Evolutionary conservation across 2,113 vertebrate genomes (phyloP).

Genomic region (Nettapus auritus): DNA sequence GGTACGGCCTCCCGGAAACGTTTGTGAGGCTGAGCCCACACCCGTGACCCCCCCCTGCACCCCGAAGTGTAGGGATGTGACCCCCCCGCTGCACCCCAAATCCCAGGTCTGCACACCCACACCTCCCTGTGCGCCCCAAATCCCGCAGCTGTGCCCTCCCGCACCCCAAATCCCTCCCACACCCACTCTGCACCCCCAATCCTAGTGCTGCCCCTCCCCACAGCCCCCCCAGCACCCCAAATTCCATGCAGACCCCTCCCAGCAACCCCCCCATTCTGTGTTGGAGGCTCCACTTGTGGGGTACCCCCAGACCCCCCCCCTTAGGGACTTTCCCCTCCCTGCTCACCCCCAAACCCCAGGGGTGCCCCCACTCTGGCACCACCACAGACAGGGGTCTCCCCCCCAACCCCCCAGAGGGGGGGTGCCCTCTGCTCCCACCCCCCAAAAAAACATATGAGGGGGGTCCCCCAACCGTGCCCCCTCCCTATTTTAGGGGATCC

Average conservation of each 20-base stretch:
- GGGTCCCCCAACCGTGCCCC: background rate
- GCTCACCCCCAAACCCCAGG: background rate
- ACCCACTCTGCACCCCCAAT: background rate
- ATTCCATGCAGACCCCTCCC: background rate
- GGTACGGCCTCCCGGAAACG: rapidly evolving
- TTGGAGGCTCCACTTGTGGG: background rate
- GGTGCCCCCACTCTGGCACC: background rate
- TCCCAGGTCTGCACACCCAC: no score
- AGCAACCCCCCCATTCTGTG: background rate
- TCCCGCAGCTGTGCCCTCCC: background rate
- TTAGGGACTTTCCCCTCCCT: background rate
- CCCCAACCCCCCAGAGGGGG: background rate
- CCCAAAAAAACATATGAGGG: no score
- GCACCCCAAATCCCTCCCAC: no score
- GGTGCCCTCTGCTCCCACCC: background rate
- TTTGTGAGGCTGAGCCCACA: background rate
- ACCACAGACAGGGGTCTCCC: no score
- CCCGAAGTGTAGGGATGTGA: background rate
- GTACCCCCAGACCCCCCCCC: no score
- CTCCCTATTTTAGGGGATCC: background rate
- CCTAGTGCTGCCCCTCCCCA: background rate
- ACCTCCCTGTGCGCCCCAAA: background rate
- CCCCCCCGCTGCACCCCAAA: background rate
- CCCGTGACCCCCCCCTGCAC: background rate
- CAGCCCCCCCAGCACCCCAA: background rate